phyloP scores from a whole-genome alignment of 2,113 vertebrate species.

The Ceratotherium simum region DNA sequence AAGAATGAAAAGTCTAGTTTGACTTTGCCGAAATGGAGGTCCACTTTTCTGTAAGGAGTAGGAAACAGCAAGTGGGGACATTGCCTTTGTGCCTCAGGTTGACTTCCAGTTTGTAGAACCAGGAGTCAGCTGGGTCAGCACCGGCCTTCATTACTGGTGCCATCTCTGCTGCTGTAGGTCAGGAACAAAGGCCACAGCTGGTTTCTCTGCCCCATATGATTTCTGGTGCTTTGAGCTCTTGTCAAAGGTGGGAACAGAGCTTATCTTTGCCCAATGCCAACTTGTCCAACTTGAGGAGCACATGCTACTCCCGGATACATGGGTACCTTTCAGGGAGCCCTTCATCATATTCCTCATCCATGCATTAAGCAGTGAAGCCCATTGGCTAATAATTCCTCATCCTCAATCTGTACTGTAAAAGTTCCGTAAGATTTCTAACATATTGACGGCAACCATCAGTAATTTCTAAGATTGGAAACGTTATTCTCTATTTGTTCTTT shows the following conservation, averaged over 20 bases:
- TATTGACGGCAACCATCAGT: neutral
- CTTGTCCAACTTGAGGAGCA: neutral
- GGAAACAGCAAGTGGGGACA: neutral
- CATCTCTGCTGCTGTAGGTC: too few species aligned
- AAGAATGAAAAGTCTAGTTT: neutral
- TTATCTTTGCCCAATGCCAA: neutral
- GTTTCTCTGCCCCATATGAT: neutral
- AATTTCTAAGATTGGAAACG: neutral
- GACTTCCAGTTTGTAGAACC: neutral
- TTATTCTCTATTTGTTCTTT: neutral
- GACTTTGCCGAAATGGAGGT: neutral
- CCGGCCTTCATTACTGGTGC: neutral
- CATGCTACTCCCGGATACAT: neutral
- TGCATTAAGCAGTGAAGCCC: neutral
- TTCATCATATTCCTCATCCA: neutral
- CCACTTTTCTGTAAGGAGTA: neutral
- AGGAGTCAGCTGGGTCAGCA: neutral
- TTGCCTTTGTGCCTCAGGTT: rapidly evolving
- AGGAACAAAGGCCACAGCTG: neutral
- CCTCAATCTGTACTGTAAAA: neutral
- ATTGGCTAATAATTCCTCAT: neutral
- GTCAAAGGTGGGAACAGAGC: neutral
- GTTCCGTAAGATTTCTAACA: neutral
- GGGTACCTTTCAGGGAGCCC: neutral
- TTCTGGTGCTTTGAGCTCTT: neutral